Evolutionary conservation across 2,797 vertebrate species (phyloP).

Genomic region (Columba guinea): DNA sequence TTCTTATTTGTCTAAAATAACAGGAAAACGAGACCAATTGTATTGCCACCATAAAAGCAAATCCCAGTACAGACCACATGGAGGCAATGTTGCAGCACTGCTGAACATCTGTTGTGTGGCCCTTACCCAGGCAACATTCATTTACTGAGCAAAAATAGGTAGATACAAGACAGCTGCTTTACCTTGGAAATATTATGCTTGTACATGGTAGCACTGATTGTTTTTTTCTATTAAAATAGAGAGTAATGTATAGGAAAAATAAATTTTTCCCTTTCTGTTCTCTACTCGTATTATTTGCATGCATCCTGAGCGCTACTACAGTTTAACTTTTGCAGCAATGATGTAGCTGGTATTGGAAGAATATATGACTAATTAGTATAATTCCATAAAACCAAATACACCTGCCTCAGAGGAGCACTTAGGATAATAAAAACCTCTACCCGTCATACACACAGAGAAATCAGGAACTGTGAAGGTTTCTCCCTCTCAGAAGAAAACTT

Average conservation of each 20-base stretch:
- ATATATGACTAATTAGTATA: constrained; percentile 54
- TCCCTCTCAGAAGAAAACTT: neutral
- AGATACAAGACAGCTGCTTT: constrained; percentile 61
- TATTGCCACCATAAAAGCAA: neutral
- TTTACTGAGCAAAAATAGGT: constrained; percentile 58
- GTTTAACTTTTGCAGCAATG: constrained; percentile 12
- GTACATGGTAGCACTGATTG: constrained; percentile 54
- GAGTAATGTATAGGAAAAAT: constrained; percentile 36
- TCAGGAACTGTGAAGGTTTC: neutral
- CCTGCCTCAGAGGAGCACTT: constrained; percentile 52
- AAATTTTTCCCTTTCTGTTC: constrained; percentile 40
- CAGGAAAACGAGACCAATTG: neutral
- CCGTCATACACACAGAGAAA: neutral
- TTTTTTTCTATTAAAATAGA: constrained; percentile 67
- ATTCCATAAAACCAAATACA: constrained; percentile 13
- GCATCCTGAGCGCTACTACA: neutral
- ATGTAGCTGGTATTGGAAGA: neutral
- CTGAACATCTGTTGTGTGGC: neutral
- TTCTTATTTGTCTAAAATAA: neutral
- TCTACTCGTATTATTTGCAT: neutral
- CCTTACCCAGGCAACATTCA: neutral
- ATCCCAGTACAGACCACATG: constrained; percentile 25
- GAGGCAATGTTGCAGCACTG: constrained; percentile 72
- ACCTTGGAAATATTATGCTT: constrained; percentile 66
- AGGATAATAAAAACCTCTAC: constrained; percentile 36